Percentiles rank a stretch among this genome's conserved stretches.
Conservation (phyloP, 2,888 invertebrate genomes). For the Gasteruption jaculator region DNA sequence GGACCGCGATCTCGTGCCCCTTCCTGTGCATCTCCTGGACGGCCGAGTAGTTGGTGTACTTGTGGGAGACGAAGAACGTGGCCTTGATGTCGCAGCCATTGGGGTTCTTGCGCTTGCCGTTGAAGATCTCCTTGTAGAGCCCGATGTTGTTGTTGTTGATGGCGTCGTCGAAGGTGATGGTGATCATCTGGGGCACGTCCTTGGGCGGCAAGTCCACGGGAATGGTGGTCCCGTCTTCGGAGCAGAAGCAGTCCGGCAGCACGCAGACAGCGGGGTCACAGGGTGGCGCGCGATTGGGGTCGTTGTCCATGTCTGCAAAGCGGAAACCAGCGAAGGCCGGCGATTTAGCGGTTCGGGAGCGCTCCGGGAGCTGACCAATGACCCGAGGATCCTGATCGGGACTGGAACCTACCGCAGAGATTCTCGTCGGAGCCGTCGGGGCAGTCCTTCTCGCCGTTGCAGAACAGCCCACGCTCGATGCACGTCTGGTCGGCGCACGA, state of each 20-base stretch:
- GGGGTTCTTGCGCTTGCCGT: slow-evolving; percentile 82
- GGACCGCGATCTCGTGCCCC: slow-evolving; percentile 90
- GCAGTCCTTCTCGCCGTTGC: slow-evolving; percentile 89
- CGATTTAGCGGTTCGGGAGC: slow-evolving; percentile 2
- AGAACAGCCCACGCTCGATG: slow-evolving; percentile 86
- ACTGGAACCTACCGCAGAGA: slow-evolving; percentile 69
- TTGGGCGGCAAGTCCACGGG: slow-evolving; percentile 79
- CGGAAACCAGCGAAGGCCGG: too few species aligned
- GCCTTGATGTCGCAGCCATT: slow-evolving; percentile 92
- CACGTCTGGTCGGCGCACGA: slow-evolving; percentile 86
- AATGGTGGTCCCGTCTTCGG: slow-evolving; percentile 83
- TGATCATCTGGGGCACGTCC: slow-evolving; percentile 92
- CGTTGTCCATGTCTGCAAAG: slow-evolving; percentile 80
- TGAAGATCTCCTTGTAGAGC: slow-evolving; percentile 88
- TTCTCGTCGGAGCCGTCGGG: slow-evolving; percentile 86
- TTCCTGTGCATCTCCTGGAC: slow-evolving; percentile 86
- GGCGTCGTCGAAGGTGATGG: slow-evolving; percentile 90
- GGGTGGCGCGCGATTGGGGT: slow-evolving; percentile 87
- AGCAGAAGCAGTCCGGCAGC: slow-evolving; percentile 91
- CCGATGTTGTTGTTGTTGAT: slow-evolving; percentile 95
- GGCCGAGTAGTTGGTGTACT: slow-evolving; percentile 91
- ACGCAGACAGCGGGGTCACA: slow-evolving; percentile 83
- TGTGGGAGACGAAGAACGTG: slow-evolving; percentile 89
- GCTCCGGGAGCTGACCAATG: neutral
- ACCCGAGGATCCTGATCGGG: neutral